These are phyloP conservation scores for Fundulus diaphanus DNA, from an alignment of 2,797 vertebrate species.

Conservation along the genomic window DNA sequence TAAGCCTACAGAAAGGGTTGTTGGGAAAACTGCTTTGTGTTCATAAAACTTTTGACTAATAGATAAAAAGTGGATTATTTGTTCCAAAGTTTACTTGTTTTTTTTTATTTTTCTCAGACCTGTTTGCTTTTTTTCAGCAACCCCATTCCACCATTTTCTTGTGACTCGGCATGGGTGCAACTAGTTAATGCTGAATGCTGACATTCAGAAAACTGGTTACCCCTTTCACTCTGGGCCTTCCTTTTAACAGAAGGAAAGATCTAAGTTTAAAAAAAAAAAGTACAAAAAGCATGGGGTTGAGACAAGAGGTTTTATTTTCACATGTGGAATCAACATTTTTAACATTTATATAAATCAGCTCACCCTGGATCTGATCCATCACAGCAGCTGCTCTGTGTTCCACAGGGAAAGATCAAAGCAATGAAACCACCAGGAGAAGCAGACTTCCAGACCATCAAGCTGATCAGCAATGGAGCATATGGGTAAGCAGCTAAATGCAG, in stretches of 20 bases:
- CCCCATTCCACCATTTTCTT: conserved; percentile 36
- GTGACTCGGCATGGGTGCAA: conserved; percentile 55
- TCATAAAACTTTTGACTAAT: not conserved
- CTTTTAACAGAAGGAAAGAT: conserved; percentile 25
- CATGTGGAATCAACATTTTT: not conserved
- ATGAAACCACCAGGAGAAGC: conserved; percentile 91
- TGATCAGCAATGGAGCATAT: conserved; percentile 95
- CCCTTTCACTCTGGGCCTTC: conserved; percentile 1
- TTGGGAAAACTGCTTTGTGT: not conserved
- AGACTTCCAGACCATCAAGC: conserved; percentile 96
- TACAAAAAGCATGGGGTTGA: too few relatives aligned
- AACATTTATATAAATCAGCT: not conserved
- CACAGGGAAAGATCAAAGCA: conserved; percentile 84
- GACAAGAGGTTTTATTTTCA: not conserved
- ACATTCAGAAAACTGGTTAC: conserved; percentile 29
- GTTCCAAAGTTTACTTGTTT: not conserved
- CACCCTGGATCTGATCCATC: not conserved
- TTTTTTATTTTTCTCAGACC: not conserved
- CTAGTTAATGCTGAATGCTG: conserved; percentile 55
- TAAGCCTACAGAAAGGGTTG: not conserved
- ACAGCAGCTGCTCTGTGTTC: conserved; percentile 33
- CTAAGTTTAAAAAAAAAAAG: conserved; percentile 34
- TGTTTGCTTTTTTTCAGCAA: not conserved
- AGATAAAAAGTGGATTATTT: not conserved
- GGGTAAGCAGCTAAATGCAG: conserved; percentile 79